Evolutionary conservation across 2,797 vertebrate species (phyloP).

Genomic region (Gobio occitaniae): DNA sequence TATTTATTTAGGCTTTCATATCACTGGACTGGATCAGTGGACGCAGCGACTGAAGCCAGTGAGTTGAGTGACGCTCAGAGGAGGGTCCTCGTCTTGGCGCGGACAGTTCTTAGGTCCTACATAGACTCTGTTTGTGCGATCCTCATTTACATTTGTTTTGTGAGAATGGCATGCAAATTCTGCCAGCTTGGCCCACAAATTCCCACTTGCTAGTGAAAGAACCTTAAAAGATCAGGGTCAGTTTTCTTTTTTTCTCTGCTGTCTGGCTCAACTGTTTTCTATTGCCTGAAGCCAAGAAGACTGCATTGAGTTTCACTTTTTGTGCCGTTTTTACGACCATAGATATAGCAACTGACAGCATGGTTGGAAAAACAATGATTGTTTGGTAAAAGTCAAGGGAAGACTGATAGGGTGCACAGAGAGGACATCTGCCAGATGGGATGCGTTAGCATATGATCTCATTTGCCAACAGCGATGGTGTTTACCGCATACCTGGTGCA

Average conservation of each 20-base stretch:
- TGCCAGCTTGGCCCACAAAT: slow-evolving; percentile 59
- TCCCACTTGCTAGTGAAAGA: slow-evolving; percentile 48
- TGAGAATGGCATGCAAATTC: slow-evolving; percentile 64
- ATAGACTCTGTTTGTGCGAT: slow-evolving; percentile 45
- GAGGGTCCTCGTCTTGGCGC: slow-evolving; percentile 9
- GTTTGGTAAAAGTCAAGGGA: slow-evolving; percentile 27
- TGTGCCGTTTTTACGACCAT: slow-evolving; percentile 28
- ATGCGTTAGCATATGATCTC: slow-evolving; percentile 4
- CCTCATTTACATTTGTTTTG: slow-evolving; percentile 70
- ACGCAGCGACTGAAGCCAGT: background rate
- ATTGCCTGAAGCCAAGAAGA: slow-evolving; percentile 6
- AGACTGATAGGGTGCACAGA: slow-evolving; percentile 32
- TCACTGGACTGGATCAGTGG: background rate
- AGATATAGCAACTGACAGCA: slow-evolving; percentile 33
- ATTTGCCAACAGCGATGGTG: background rate
- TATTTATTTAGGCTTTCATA: background rate
- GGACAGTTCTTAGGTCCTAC: slow-evolving; percentile 29
- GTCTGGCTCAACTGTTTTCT: slow-evolving; percentile 44
- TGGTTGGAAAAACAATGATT: slow-evolving; percentile 35
- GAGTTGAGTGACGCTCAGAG: background rate
- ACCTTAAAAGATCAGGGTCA: slow-evolving; percentile 47
- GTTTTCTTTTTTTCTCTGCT: slow-evolving; percentile 36
- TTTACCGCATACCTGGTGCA: slow-evolving; percentile 25
- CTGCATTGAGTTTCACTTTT: slow-evolving; percentile 30
- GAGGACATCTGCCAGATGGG: slow-evolving; percentile 44